Evolutionary conservation across 2,888 invertebrate genomes (phyloP).

Genomic region (Pollenia griseotomentosa): DNA sequence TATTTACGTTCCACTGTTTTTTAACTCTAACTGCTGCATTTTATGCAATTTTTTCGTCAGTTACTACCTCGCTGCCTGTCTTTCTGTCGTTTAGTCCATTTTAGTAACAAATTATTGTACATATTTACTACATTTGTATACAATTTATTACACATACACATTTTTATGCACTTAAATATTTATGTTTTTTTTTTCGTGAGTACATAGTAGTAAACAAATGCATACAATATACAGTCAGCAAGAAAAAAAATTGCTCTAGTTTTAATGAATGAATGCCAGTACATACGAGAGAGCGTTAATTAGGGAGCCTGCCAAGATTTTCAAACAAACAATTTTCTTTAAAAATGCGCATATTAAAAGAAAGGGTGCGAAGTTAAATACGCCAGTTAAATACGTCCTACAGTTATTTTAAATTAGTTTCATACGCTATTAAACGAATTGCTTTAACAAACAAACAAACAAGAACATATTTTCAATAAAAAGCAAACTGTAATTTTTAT

Average conservation of each 20-base stretch:
- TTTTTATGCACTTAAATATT: not conserved
- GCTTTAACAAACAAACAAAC: too few species aligned
- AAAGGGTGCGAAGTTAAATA: too few species aligned
- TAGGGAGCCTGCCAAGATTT: not conserved
- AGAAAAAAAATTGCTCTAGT: constrained; percentile 48
- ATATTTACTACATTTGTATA: not conserved
- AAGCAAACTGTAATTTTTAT: too few species aligned
- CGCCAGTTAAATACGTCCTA: too few species aligned
- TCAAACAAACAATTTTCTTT: not conserved
- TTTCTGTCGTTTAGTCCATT: constrained; percentile 35
- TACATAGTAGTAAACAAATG: not conserved
- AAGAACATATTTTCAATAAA: too few species aligned
- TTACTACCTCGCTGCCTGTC: not conserved
- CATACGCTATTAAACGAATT: too few species aligned
- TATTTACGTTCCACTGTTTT: constrained; percentile 30
- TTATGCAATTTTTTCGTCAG: constrained; percentile 18
- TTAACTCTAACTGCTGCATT: constrained; percentile 15
- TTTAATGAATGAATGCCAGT: constrained; percentile 53
- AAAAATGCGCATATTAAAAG: too few species aligned
- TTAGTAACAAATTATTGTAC: not conserved
- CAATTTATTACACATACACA: constrained; percentile 5
- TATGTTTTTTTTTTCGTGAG: not conserved
- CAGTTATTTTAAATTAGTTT: too few species aligned
- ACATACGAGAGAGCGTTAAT: not conserved
- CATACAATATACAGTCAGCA: constrained; percentile 8